Evolutionary conservation across 1,140 invertebrate genomes (phyloP).

Genomic region (Marisa cornuarietis): DNA sequence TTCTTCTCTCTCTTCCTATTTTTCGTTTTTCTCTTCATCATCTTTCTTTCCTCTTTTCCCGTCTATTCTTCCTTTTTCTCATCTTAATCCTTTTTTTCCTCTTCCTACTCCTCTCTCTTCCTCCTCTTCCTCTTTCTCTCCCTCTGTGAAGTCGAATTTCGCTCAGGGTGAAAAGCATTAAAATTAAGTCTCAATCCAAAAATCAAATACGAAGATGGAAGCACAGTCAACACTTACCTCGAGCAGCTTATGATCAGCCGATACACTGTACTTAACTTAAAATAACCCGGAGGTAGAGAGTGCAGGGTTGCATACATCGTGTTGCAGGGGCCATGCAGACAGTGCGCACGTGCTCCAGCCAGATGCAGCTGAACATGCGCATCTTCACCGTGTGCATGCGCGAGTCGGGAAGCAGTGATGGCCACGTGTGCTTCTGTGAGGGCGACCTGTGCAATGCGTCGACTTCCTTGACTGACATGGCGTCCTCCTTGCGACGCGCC

Average conservation of each 20-base stretch:
- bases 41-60: too few species aligned
- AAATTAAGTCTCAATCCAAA: background rate
- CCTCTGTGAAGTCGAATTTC: background rate
- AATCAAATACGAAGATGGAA: background rate
- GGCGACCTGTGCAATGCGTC: conserved; percentile 16
- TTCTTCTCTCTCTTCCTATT: too few species aligned
- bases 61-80: too few species aligned
- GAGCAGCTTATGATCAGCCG: background rate
- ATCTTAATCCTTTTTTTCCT: too few species aligned
- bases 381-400: conserved; percentile 21
- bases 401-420: conserved; percentile 6
- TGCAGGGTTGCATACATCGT: background rate
- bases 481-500: background rate
- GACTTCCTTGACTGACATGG: background rate
- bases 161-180: background rate
- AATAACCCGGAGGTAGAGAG: background rate
- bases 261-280: background rate
- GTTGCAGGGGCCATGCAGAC: conserved; percentile 13
- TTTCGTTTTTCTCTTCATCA: too few species aligned
- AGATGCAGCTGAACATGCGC: conserved; percentile 18
- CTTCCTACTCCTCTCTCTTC: too few species aligned
- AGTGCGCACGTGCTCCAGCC: conserved; percentile 18
- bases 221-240: background rate
- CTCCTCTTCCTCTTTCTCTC: too few species aligned
- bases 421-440: conserved; percentile 23